A percentile compares a stretch with the other conserved stretches of the same genome.
Evolutionary conservation across 2,888 invertebrate species (phyloP).

Genomic region (Harpagoxenus sublaevis): DNA sequence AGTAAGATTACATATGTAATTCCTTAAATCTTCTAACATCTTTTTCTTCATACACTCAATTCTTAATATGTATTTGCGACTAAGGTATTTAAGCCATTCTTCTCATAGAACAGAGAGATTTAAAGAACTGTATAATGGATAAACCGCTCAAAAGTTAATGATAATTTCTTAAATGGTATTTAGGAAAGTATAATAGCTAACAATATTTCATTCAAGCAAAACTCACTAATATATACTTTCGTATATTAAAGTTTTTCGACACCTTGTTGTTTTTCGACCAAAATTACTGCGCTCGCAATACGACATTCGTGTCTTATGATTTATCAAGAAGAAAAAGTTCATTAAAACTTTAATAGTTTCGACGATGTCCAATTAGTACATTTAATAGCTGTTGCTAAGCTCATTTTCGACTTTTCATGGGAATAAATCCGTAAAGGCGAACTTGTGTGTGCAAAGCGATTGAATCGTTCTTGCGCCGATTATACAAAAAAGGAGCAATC

Average conservation of each 20-base stretch:
- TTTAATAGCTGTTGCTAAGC: background rate
- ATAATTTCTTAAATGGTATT: background rate
- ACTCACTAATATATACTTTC: background rate
- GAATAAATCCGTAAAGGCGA: background rate
- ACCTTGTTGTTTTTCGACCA: background rate
- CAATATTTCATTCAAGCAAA: background rate
- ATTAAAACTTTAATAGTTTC: background rate
- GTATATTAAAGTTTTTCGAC: background rate
- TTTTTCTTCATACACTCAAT: background rate
- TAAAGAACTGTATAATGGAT: background rate
- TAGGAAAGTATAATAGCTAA: background rate
- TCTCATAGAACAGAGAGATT: background rate
- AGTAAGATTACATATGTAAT: background rate
- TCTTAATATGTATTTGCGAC: background rate
- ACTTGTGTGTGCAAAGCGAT: background rate
- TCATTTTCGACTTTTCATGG: background rate
- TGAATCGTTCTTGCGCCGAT: slow-evolving; percentile 19
- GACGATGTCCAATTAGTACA: background rate
- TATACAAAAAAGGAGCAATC: slow-evolving; percentile 2
- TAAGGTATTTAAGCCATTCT: background rate
- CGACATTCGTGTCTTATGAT: background rate
- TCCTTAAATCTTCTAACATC: background rate
- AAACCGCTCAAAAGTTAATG: background rate
- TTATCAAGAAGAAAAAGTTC: background rate
- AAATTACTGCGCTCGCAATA: background rate